A percentile compares a stretch with the other conserved stretches of the same genome.
Evolutionary conservation across 2,797 vertebrate species (phyloP).

Genomic region (Rhabdophis nuchalis): DNA sequence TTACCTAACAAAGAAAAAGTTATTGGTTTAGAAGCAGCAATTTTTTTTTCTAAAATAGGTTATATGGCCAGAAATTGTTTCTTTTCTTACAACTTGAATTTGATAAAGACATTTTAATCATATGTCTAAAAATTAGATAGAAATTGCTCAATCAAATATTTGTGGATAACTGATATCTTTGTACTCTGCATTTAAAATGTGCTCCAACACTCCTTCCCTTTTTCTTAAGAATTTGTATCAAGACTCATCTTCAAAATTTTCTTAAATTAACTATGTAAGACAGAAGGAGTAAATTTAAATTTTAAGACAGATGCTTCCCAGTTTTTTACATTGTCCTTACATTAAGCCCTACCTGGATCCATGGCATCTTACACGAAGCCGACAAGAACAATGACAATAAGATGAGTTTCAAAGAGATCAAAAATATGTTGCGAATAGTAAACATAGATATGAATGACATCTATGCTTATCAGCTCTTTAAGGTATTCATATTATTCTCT

Average conservation of each 20-base stretch:
- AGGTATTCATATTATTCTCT: slow-evolving; percentile 72
- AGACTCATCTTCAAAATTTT: not conserved
- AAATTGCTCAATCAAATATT: not conserved
- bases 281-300: fast-evolving
- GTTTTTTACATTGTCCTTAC: slow-evolving; percentile 69
- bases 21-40: too few relatives aligned
- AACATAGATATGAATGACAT: slow-evolving; percentile 91
- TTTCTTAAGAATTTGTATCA: not conserved
- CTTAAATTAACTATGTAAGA: not conserved
- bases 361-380: slow-evolving; percentile 82
- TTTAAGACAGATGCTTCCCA: not conserved
- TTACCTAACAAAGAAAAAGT: not conserved
- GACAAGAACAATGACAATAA: slow-evolving; percentile 91
- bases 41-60: not conserved
- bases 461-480: slow-evolving; percentile 85
- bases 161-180: not conserved
- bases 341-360: slow-evolving; percentile 81
- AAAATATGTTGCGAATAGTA: slow-evolving; percentile 88
- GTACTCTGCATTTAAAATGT: not conserved
- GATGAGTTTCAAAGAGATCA: slow-evolving; percentile 93
- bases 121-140: not conserved
- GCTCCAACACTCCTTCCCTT: too few relatives aligned
- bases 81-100: not conserved
- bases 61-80: not conserved
- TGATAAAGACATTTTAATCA: not conserved